A percentile compares a stretch with the other conserved stretches of the same genome.
Evolutionary conservation across 2,113 vertebrate genomes (phyloP).

Genomic region (Toxotes chatareus): DNA sequence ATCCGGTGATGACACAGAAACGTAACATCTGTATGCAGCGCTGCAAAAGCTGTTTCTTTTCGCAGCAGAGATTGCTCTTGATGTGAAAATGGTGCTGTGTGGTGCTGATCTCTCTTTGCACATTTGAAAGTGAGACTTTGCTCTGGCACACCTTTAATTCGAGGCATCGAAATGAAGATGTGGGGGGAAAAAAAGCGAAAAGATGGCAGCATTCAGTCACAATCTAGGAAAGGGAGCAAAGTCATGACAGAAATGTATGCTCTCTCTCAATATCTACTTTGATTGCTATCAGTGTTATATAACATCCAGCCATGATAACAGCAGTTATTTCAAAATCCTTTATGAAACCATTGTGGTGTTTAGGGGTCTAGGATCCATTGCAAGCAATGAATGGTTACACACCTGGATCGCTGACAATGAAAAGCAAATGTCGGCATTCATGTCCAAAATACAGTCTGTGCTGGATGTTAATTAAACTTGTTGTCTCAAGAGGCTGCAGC

Average conservation of each 20-base stretch:
- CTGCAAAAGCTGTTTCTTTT: background rate
- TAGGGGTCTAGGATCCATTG: background rate
- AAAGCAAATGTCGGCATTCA: background rate
- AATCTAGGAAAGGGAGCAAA: background rate
- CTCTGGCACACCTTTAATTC: conserved; percentile 32
- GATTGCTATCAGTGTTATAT: background rate
- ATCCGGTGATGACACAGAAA: background rate
- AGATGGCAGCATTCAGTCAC: background rate
- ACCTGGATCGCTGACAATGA: background rate
- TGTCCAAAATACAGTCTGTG: background rate
- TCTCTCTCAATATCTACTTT: background rate
- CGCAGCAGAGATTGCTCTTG: background rate
- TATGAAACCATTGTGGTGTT: background rate
- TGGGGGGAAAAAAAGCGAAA: conserved; percentile 7
- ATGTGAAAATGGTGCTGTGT: background rate
- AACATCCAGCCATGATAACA: conserved; percentile 3
- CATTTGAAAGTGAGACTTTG: conserved; percentile 58
- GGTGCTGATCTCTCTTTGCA: conserved; percentile 55
- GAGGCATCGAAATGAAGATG: conserved; percentile 1
- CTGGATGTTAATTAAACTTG: background rate
- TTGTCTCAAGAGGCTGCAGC: background rate
- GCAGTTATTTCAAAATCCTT: conserved; percentile 1
- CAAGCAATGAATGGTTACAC: background rate
- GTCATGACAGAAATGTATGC: conserved; percentile 2
- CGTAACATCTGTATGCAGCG: background rate